Evolutionary conservation across 2,797 vertebrate species (phyloP).

Genomic region (Ctenopoma multispine): DNA sequence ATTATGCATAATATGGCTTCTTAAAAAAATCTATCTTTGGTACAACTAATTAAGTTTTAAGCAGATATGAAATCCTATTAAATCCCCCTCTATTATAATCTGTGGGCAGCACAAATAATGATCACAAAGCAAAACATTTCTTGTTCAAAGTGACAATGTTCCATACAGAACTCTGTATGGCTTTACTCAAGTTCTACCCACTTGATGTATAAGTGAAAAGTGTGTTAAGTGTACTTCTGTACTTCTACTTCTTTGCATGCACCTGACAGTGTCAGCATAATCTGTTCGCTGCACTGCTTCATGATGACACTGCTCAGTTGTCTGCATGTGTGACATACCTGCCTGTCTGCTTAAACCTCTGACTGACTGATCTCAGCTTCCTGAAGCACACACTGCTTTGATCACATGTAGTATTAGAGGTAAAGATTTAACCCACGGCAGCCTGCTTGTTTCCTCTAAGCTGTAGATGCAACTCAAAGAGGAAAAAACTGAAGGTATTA

Average conservation of each 20-base stretch:
- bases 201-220: neutral
- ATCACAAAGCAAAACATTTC: neutral
- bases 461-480: slow-evolving; percentile 24
- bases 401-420: slow-evolving; percentile 34
- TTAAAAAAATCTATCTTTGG: no score
- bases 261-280: slow-evolving; percentile 9
- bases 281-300: slow-evolving; percentile 2
- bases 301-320: slow-evolving; percentile 14
- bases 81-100: neutral
- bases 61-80: no score
- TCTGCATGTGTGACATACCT: slow-evolving; percentile 21
- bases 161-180: neutral
- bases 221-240: neutral
- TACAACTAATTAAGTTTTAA: no score
- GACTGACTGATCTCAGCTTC: slow-evolving; percentile 32
- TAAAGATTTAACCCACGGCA: slow-evolving; percentile 18
- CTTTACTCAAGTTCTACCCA: neutral
- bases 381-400: slow-evolving; percentile 38
- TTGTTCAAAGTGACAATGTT: neutral
- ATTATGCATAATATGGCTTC: no score
- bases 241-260: neutral
- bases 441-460: slow-evolving; percentile 50
- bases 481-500: slow-evolving; percentile 22
- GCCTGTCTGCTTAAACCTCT: slow-evolving; percentile 29
- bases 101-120: neutral